These are phyloP conservation scores for Squalus acanthias DNA, from an alignment of 2,797 vertebrate species.

Conservation along the genomic window DNA sequence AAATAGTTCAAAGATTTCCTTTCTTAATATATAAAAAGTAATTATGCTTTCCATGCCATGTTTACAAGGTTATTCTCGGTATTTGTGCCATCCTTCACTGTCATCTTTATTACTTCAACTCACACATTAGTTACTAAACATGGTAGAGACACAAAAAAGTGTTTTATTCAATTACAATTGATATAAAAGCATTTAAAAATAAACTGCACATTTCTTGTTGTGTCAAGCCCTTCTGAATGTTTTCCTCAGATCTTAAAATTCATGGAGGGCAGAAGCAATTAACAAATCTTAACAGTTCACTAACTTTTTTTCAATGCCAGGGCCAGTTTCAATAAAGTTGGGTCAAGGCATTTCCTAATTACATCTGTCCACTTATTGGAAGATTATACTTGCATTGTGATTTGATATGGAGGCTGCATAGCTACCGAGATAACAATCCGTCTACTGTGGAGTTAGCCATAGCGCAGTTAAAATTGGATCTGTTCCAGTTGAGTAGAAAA, in stretches of 20 bases:
- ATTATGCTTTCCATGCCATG: background rate
- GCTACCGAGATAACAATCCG: background rate
- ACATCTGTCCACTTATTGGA: background rate
- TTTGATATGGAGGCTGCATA: slow-evolving; percentile 37
- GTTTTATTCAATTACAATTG: background rate
- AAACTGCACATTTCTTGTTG: background rate
- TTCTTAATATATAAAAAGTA: background rate
- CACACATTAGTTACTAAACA: background rate
- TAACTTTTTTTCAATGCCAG: background rate
- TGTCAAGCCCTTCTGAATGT: background rate
- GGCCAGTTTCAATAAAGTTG: slow-evolving; percentile 5
- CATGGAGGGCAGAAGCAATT: background rate
- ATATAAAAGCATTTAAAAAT: background rate
- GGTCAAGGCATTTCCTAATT: slow-evolving; percentile 1
- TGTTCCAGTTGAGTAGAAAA: background rate
- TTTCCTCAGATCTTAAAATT: background rate
- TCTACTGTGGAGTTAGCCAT: slow-evolving; percentile 5
- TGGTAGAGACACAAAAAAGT: background rate
- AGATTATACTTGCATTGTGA: slow-evolving; percentile 25
- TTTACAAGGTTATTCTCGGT: background rate
- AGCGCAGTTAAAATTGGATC: background rate
- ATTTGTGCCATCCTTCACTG: background rate
- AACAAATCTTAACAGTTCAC: background rate
- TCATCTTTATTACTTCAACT: background rate
- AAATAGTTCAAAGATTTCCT: background rate